Conservation (phyloP, 1,140 invertebrate genomes). For the Aphidius gifuensis region DNA sequence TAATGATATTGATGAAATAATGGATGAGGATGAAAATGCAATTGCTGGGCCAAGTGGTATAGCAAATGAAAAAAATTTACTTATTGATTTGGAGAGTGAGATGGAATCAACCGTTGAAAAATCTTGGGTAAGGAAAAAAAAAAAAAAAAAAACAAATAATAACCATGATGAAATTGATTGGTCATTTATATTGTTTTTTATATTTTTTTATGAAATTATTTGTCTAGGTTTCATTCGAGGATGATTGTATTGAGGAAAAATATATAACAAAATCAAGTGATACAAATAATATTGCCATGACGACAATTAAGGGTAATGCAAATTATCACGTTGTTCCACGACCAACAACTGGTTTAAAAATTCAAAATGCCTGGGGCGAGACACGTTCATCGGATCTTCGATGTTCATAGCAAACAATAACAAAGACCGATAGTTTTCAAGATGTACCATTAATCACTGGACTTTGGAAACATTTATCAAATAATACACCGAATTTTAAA, state of each 20-base stretch:
- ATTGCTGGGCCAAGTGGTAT: not conserved
- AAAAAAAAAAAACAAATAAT: not conserved
- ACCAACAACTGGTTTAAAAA: slow-evolving; percentile 36
- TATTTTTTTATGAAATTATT: slow-evolving; percentile 9
- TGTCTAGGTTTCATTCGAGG: slow-evolving; percentile 46
- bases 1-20: no score
- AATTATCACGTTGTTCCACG: slow-evolving; percentile 40
- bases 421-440: slow-evolving; percentile 40
- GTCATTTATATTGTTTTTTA: not conserved
- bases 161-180: slow-evolving; percentile 1
- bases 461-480: slow-evolving; percentile 45
- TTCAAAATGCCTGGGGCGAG: slow-evolving; percentile 44
- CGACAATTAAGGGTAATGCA: slow-evolving; percentile 35
- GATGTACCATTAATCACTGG: slow-evolving; percentile 48
- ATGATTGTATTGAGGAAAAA: slow-evolving; percentile 30
- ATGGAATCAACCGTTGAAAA: slow-evolving; percentile 33
- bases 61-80: slow-evolving; percentile 38
- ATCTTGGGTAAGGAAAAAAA: slow-evolving; percentile 41
- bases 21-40: no score
- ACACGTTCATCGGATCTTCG: slow-evolving; percentile 42
- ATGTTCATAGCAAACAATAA: slow-evolving; percentile 47
- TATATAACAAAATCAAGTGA: slow-evolving; percentile 27
- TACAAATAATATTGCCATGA: slow-evolving; percentile 39
- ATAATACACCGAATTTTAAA: slow-evolving; percentile 11
- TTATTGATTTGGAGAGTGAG: slow-evolving; percentile 47